A percentile compares a stretch with the other conserved stretches of the same genome.
phyloP scores from a whole-genome alignment of 1,140 invertebrate species.

The Theocolax elegans region DNA sequence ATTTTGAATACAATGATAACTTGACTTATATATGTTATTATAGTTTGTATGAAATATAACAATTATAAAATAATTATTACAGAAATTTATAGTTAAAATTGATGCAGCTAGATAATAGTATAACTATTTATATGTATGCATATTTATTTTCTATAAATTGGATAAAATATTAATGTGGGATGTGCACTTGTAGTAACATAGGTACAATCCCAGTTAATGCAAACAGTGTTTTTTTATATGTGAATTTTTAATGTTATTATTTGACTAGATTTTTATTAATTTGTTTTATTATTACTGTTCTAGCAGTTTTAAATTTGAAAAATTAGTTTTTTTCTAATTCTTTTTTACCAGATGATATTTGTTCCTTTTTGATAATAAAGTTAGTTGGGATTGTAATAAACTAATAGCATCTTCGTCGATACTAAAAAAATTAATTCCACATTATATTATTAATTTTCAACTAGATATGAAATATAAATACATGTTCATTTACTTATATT shows the following conservation, averaged over 20 bases:
- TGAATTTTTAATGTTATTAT: constrained; percentile 51
- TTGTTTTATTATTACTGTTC: constrained; percentile 61
- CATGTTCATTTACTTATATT: constrained; percentile 50
- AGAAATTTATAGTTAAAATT: too few relatives aligned
- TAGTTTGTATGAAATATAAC: too few relatives aligned
- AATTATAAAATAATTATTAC: too few relatives aligned
- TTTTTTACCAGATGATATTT: constrained; percentile 15
- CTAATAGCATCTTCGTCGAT: constrained; percentile 49
- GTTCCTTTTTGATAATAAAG: not conserved
- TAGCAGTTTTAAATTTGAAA: constrained; percentile 59
- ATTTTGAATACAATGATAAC: too few relatives aligned
- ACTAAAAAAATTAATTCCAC: constrained; percentile 42
- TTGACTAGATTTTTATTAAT: constrained; percentile 53
- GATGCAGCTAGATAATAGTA: too few relatives aligned
- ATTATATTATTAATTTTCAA: not conserved
- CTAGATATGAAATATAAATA: constrained; percentile 21
- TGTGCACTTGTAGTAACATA: constrained; percentile 77
- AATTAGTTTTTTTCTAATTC: constrained; percentile 28
- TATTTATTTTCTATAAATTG: too few relatives aligned
- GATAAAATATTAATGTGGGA: too few relatives aligned
- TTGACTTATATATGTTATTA: too few relatives aligned
- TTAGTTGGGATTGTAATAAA: constrained; percentile 44
- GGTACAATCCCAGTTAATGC: constrained; percentile 86
- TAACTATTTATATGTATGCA: too few relatives aligned
- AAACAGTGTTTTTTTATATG: constrained; percentile 72